Evolutionary conservation across 2,888 invertebrate species (phyloP).

Genomic region (Troglohyphantes excavatus): DNA sequence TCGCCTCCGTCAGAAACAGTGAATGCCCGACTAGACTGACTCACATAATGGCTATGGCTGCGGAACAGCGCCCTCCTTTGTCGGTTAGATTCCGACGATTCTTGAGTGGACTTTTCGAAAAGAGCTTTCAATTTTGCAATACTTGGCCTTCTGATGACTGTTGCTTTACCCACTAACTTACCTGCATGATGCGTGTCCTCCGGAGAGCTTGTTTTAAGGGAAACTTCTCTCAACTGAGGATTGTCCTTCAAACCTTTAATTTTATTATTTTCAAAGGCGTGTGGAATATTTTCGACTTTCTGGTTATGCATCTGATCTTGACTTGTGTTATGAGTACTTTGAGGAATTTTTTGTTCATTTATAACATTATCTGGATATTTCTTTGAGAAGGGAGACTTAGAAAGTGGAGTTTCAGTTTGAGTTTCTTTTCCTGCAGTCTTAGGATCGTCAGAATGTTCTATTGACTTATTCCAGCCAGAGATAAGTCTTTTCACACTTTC

Average conservation of each 20-base stretch:
- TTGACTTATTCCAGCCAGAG: conserved; percentile 78
- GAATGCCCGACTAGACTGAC: conserved; percentile 71
- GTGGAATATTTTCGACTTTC: background rate
- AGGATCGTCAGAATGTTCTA: conserved; percentile 42
- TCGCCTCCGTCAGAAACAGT: conserved; percentile 60
- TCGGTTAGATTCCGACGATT: conserved; percentile 21
- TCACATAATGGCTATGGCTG: conserved; percentile 78
- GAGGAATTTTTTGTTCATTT: conserved; percentile 7
- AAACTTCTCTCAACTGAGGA: conserved; percentile 1
- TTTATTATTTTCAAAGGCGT: background rate
- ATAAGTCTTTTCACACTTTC: conserved; percentile 79
- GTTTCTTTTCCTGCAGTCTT: conserved; percentile 44
- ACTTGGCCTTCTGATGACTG: conserved; percentile 80
- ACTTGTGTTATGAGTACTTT: background rate
- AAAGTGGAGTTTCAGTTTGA: conserved; percentile 19
- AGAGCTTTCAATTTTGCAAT: conserved; percentile 80
- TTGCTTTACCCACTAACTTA: conserved; percentile 80
- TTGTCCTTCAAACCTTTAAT: conserved; percentile 1
- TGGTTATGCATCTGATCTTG: conserved; percentile 10
- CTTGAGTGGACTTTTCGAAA: conserved; percentile 79
- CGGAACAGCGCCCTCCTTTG: conserved; percentile 69
- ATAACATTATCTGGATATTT: conserved; percentile 15
- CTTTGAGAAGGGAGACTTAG: conserved; percentile 35
- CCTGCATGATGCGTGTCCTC: conserved; percentile 69
- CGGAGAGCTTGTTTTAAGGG: conserved; percentile 56